Base-by-base conservation (phyloP, 64 coral and sea anemone species). In the Pachyseris speciosa region DNA sequence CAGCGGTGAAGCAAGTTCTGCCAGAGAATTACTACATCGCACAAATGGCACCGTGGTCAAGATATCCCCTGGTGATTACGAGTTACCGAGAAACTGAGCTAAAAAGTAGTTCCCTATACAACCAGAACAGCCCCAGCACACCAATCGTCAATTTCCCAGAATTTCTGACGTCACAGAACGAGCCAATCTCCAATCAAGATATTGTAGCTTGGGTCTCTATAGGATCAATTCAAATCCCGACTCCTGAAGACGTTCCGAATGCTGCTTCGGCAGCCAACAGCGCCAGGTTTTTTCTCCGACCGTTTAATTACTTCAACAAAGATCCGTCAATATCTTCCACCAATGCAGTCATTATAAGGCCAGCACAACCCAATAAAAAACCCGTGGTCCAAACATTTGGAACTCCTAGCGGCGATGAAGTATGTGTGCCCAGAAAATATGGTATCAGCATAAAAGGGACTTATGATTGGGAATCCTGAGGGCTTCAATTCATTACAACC, bases 41-140 rank as follows among this genome's bases (percentile, higher is more conserved):
- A 26, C 36, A 55, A 30, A 81, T 81, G 77, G 77, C 77, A 9
- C 77, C 51, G 17, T 81, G 77, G 77, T 75, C 45, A 37, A 60
- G 8, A 13, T 63, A 90, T 67, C 57, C 43, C 16, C 43, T 90
- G 19, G 59, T 30, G 64, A 17, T 92, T 27, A 84, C 83, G 5
- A 86, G 45, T 4, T 71, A 87, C 26, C 75, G 86, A 12, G 43
- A 64, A 20, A 68, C 45, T 33, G 91, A 87, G 57, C 31, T 5
- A 52, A 74, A 69, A 26, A 93, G 91, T 25, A 87, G 83, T 39
- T 93, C 91, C 1, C 39, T 74, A 20, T 93, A 93, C 83, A 93
- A 87, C 45, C 83, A 87, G 59, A 86, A 93, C 57, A 37, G 53
- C 25, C 67, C 52, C 19, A 53, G 15, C 11, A 34, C 52, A 34